These are phyloP conservation scores for Oppia nitens DNA, from an alignment of 1,140 invertebrate genomes.

Conservation along the genomic window DNA sequence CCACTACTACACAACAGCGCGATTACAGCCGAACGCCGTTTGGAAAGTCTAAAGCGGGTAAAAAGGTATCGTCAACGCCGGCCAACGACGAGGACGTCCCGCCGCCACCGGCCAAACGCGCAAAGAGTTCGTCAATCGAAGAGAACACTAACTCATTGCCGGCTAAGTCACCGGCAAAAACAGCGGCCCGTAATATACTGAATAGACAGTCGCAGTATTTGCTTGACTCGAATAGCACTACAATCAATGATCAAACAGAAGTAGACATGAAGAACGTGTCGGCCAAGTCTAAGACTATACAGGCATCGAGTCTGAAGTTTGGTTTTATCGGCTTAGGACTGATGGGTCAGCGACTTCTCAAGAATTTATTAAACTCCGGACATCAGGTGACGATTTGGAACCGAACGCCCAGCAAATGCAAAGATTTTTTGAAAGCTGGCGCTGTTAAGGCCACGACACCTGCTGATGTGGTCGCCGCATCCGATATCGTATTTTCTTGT, in stretches of 20 bases:
- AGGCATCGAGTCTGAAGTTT: constrained; percentile 67
- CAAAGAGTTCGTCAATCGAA: background rate
- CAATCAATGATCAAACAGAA: constrained; percentile 8
- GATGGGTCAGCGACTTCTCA: constrained; percentile 90
- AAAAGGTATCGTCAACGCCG: background rate
- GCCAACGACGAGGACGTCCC: background rate
- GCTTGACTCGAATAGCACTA: background rate
- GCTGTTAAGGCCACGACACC: constrained; percentile 61
- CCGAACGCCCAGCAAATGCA: constrained; percentile 67
- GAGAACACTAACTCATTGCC: background rate
- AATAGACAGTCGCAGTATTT: constrained; percentile 12
- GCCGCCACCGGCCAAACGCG: constrained; percentile 1
- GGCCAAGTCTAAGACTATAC: constrained; percentile 60
- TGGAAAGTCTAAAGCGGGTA: constrained; percentile 7
- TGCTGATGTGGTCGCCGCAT: constrained; percentile 70
- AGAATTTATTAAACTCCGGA: constrained; percentile 81
- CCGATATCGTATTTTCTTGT: constrained; percentile 88
- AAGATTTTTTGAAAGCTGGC: constrained; percentile 54
- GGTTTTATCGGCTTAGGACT: constrained; percentile 88
- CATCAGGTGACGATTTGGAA: constrained; percentile 90
- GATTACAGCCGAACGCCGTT: constrained; percentile 19
- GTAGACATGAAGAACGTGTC: constrained; percentile 8
- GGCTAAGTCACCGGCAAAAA: constrained; percentile 1
- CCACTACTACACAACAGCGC: constrained; percentile 1
- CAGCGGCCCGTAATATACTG: constrained; percentile 4